phyloP scores from a whole-genome alignment of 2,797 vertebrate species.

The Chiropotes sagulatus region DNA sequence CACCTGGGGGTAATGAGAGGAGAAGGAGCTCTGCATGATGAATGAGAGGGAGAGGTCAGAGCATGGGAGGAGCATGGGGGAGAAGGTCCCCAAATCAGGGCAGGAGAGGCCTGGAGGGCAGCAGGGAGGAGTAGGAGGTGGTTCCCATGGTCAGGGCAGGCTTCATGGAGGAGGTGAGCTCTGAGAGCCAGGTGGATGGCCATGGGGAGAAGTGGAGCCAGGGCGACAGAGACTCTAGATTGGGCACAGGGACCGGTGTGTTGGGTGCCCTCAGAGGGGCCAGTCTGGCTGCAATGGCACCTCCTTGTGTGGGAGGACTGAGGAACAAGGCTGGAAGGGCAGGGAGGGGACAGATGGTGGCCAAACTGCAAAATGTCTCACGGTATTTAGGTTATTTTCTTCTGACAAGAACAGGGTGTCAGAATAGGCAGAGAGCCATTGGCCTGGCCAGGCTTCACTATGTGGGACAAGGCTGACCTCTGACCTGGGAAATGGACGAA shows the following conservation, averaged over 20 bases:
- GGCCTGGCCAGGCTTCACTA: neutral
- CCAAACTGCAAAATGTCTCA: neutral
- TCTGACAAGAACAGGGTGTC: neutral
- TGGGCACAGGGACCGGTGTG: neutral
- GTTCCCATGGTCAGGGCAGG: neutral
- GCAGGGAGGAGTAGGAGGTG: neutral
- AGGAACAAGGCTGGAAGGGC: neutral
- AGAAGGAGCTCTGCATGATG: neutral
- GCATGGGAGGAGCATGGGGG: rapidly evolving
- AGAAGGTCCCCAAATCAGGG: neutral
- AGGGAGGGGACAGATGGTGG: neutral
- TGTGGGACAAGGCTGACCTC: neutral
- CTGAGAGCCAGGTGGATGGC: neutral
- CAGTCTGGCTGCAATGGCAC: neutral
- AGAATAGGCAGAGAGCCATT: neutral
- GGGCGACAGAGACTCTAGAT: neutral
- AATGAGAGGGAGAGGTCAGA: neutral
- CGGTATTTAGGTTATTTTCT: neutral
- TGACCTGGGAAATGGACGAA: neutral
- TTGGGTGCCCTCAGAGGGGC: neutral
- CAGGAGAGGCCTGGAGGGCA: neutral
- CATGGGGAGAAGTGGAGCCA: neutral
- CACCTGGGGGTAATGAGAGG: neutral
- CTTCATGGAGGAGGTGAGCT: neutral
- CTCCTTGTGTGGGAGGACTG: neutral